Evolutionary conservation across 2,888 invertebrate species (phyloP).

Genomic region (Bugula neritina): DNA sequence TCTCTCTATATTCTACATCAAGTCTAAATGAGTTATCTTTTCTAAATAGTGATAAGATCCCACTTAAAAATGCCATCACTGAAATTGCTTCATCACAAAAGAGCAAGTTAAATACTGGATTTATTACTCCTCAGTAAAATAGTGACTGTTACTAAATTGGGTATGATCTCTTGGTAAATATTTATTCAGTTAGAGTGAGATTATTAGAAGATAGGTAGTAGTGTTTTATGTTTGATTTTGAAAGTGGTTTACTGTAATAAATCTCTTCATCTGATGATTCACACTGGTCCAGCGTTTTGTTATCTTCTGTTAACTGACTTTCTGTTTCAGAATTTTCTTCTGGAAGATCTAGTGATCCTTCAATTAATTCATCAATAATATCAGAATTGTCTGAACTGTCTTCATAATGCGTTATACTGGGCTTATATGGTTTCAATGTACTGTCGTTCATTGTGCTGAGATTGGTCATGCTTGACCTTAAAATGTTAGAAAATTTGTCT

Average conservation of each 20-base stretch:
- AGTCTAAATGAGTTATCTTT: no score
- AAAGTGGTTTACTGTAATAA: neutral
- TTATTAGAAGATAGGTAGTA: slow-evolving; percentile 8
- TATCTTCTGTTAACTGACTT: slow-evolving; percentile 2
- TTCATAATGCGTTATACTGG: neutral
- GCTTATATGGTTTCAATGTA: neutral
- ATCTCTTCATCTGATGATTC: neutral
- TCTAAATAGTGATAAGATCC: no score
- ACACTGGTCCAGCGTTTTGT: neutral
- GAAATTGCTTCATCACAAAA: no score
- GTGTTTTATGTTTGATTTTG: neutral
- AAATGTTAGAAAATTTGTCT: slow-evolving; percentile 25
- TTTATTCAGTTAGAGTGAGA: neutral
- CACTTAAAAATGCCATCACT: no score
- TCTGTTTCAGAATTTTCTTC: slow-evolving; percentile 11
- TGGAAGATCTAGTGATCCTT: neutral
- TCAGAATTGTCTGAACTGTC: neutral
- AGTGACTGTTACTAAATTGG: no score
- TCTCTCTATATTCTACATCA: no score
- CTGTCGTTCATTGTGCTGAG: neutral
- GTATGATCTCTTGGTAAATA: neutral
- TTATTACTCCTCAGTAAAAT: no score
- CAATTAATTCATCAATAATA: neutral
- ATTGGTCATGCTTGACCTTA: slow-evolving; percentile 24
- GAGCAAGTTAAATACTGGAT: no score